Conservation (phyloP, 2,113 vertebrate species). For the Montifringilla adamsi region DNA sequence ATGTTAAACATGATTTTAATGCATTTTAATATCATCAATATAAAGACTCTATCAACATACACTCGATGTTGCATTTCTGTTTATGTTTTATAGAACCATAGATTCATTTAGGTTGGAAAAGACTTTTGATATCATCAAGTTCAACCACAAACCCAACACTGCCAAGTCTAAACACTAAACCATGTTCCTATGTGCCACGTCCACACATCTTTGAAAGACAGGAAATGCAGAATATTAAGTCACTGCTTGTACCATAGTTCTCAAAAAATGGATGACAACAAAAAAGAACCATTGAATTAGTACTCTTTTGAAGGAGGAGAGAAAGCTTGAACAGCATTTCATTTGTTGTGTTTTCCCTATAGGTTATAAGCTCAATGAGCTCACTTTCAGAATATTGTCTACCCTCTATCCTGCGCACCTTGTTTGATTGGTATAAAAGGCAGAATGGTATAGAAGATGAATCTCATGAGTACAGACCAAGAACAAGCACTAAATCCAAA, state of each 20-base stretch:
- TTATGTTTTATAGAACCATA: background rate
- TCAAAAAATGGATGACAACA: background rate
- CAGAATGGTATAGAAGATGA: conserved; percentile 98
- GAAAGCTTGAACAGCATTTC: background rate
- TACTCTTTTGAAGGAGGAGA: background rate
- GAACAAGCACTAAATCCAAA: conserved; percentile 97
- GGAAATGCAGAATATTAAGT: background rate
- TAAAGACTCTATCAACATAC: background rate
- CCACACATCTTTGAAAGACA: background rate
- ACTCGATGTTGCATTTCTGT: background rate
- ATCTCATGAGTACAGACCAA: conserved; percentile 95
- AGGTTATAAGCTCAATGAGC: conserved; percentile 98
- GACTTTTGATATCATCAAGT: background rate
- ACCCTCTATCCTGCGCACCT: conserved; percentile 92
- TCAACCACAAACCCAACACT: background rate
- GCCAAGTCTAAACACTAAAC: background rate
- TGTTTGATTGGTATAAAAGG: conserved; percentile 98
- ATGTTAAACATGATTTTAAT: background rate
- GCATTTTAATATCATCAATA: background rate
- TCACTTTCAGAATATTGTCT: conserved; percentile 97
- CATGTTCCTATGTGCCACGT: fast-evolving
- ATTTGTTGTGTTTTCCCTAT: background rate
- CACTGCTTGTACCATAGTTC: background rate
- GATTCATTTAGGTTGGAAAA: background rate
- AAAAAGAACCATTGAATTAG: background rate